phyloP scores from a whole-genome alignment of 2,797 vertebrate species.

The Bradypodion ventrale region DNA sequence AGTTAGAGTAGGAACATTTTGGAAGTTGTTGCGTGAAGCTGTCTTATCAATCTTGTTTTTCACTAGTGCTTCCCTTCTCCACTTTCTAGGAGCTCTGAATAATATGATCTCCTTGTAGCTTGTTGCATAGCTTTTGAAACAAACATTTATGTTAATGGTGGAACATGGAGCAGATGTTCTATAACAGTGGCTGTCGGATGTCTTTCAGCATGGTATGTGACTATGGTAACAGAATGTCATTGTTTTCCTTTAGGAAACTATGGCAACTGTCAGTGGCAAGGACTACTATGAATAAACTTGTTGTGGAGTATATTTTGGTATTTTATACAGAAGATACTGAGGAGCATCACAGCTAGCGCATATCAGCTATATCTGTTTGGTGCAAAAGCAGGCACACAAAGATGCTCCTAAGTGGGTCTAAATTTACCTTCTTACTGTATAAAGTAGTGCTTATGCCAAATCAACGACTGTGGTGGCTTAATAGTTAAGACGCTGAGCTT shows the following conservation, averaged over 20 bases:
- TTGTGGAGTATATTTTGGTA: slow-evolving; percentile 30
- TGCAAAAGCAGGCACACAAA: background rate
- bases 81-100: background rate
- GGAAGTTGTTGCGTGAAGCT: background rate
- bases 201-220: slow-evolving; percentile 7
- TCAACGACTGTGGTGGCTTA: too few species aligned
- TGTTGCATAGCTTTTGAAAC: background rate
- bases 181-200: slow-evolving; percentile 24
- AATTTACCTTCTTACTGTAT: background rate
- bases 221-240: background rate
- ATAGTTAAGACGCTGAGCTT: too few species aligned
- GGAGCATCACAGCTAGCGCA: background rate
- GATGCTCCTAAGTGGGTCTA: background rate
- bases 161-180: background rate
- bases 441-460: background rate
- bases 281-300: slow-evolving; percentile 34
- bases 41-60: background rate
- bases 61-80: background rate
- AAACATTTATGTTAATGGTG: accelerated
- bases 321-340: background rate
- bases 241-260: slow-evolving; percentile 35
- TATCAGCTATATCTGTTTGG: background rate
- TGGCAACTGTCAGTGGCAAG: slow-evolving; percentile 31
- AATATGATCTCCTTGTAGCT: background rate
- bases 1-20: background rate